Evolutionary conservation across 2,888 invertebrate species (phyloP).

Genomic region (Rugalucina vietnamica): DNA sequence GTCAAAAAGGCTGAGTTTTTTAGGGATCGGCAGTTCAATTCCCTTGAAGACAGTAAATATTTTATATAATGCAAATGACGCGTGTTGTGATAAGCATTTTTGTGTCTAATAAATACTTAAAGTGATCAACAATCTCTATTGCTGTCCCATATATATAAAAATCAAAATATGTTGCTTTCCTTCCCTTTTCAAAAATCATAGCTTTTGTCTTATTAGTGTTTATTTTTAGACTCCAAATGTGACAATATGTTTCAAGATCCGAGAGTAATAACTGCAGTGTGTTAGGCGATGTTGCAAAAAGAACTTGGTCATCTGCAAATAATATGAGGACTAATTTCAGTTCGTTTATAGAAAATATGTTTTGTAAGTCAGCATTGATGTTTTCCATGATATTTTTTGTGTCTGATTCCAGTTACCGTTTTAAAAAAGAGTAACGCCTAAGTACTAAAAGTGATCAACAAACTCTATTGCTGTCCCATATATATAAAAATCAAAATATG

Average conservation of each 20-base stretch:
- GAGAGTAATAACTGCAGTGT: constrained; percentile 3
- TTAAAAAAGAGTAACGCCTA: too few relatives aligned
- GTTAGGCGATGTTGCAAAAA: background rate
- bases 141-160: background rate
- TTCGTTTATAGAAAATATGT: constrained; percentile 1
- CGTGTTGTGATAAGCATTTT: background rate
- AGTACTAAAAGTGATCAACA: too few relatives aligned
- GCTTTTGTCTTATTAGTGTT: constrained; percentile 1
- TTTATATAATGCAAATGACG: background rate
- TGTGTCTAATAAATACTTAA: constrained; percentile 11
- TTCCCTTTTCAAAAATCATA: constrained; percentile 5
- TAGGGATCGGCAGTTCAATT: background rate
- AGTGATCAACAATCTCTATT: background rate
- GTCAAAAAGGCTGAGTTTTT: background rate
- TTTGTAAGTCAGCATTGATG: constrained; percentile 22
- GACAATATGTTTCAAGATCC: constrained; percentile 1
- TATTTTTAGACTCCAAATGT: background rate
- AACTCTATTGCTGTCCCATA: too few relatives aligned
- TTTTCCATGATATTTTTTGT: constrained; percentile 18
- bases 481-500: too few relatives aligned
- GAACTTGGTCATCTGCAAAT: constrained; percentile 6
- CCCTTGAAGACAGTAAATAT: background rate
- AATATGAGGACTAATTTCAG: constrained; percentile 5
- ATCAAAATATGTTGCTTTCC: too few relatives aligned
- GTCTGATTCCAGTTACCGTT: too few relatives aligned